Evolutionary conservation across 2,888 invertebrate species (phyloP).

Genomic region (Camptogramma bilineatum): DNA sequence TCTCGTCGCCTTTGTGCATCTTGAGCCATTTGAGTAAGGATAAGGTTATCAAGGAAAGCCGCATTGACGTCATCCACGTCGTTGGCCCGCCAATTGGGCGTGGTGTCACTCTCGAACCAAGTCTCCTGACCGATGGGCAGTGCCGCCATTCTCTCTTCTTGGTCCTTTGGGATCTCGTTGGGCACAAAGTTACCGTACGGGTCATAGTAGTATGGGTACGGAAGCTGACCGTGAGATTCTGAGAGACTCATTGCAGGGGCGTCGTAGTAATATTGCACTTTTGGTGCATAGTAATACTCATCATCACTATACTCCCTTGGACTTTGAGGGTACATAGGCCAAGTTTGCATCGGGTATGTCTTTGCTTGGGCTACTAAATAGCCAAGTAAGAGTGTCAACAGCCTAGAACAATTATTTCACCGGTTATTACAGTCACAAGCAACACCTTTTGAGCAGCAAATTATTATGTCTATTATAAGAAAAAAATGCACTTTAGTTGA

Average conservation of each 20-base stretch:
- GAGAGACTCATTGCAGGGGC: constrained; percentile 68
- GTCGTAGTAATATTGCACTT: constrained; percentile 79
- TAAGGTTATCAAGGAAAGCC: constrained; percentile 88
- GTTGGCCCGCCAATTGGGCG: constrained; percentile 73
- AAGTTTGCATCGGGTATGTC: constrained; percentile 75
- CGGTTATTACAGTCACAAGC: constrained; percentile 13
- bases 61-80: constrained; percentile 85
- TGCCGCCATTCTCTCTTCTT: constrained; percentile 86
- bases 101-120: constrained; percentile 86
- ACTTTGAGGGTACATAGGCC: constrained; percentile 82
- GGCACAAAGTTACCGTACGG: constrained; percentile 79
- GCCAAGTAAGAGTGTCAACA: constrained; percentile 73
- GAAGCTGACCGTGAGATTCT: constrained; percentile 73
- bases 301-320: constrained; percentile 83
- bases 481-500: not conserved
- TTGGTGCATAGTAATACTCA: constrained; percentile 85
- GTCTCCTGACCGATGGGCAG: constrained; percentile 89
- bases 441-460: not conserved
- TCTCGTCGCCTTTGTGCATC: constrained; percentile 82
- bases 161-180: constrained; percentile 86
- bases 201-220: constrained; percentile 77
- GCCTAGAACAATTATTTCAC: constrained; percentile 60
- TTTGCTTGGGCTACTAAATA: constrained; percentile 79
- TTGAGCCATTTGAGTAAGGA: constrained; percentile 88
- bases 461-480: not conserved